Percentiles rank a stretch among this genome's conserved stretches.
These are phyloP conservation scores for Triplophysa rosa DNA, from an alignment of 2,113 vertebrate genomes.

Conservation along the genomic window DNA sequence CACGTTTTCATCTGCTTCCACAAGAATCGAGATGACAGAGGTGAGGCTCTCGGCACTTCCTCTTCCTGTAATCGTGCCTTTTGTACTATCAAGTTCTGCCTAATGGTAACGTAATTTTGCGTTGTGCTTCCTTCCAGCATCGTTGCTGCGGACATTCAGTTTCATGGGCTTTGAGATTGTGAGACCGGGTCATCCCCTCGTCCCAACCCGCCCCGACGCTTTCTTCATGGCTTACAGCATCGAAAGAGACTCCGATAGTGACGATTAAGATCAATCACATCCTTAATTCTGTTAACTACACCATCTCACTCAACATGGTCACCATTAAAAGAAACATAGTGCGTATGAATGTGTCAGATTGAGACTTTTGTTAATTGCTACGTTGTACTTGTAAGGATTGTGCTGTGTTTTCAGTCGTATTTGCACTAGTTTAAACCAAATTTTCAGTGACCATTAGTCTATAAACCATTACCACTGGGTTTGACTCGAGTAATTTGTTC, in stretches of 20 bases:
- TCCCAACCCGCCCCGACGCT: constrained; percentile 95
- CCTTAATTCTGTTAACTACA: constrained; percentile 16
- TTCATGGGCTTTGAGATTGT: constrained; percentile 99
- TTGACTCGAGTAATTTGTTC: constrained; percentile 28
- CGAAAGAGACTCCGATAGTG: constrained; percentile 91
- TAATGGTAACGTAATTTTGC: background rate
- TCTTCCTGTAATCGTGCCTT: background rate
- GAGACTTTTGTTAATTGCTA: constrained; percentile 58
- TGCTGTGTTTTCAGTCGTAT: constrained; percentile 64
- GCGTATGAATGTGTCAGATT: constrained; percentile 51
- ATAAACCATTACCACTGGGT: constrained; percentile 55
- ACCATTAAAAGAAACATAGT: constrained; percentile 51
- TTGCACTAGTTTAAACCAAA: constrained; percentile 65
- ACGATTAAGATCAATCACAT: constrained; percentile 73
- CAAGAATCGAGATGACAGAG: constrained; percentile 94
- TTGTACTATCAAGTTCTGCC: background rate
- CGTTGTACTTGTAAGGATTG: constrained; percentile 51
- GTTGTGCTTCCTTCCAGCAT: constrained; percentile 70
- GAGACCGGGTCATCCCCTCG: constrained; percentile 98
- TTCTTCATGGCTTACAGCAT: constrained; percentile 99
- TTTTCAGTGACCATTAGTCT: constrained; percentile 30
- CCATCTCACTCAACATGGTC: constrained; percentile 40
- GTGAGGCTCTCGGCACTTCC: constrained; percentile 63
- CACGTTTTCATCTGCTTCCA: constrained; percentile 96
- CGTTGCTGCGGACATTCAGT: constrained; percentile 94